These are phyloP conservation scores for Hylyphantes graminicola DNA, from an alignment of 1,140 invertebrate species.

Conservation along the genomic window DNA sequence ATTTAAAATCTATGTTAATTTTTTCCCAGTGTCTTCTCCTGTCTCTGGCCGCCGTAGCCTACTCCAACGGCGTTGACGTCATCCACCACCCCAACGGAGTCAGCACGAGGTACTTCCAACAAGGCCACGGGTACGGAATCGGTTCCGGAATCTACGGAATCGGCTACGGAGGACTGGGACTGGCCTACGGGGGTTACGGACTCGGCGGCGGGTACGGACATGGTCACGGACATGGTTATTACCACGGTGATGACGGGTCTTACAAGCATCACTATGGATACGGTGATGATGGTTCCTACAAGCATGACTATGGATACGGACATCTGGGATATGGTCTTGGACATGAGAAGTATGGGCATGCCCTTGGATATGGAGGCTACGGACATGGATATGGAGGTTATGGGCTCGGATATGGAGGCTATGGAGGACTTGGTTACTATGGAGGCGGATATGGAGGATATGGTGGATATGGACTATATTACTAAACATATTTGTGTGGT, in stretches of 20 bases:
- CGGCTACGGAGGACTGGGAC: constrained; percentile 12
- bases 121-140: constrained; percentile 23
- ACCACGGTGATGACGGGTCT: too few relatives aligned
- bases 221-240: background rate
- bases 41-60: background rate
- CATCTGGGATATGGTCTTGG: background rate
- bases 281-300: background rate
- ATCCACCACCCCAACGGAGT: background rate
- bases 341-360: background rate
- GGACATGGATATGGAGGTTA: constrained; percentile 24
- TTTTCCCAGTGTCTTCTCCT: background rate
- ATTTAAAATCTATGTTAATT: background rate
- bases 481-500: too few relatives aligned
- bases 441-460: too few relatives aligned
- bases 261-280: too few relatives aligned
- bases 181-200: too few relatives aligned
- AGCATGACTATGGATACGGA: constrained; percentile 8
- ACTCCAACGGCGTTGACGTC: background rate
- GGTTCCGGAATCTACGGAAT: constrained; percentile 17
- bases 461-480: too few relatives aligned
- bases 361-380: too few relatives aligned
- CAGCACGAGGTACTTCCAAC: background rate
- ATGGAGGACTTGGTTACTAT: background rate
- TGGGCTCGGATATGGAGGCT: background rate
- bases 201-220: constrained; percentile 1